Evolutionary conservation across 1,140 invertebrate species (phyloP).

Genomic region (Brachionus angularis): DNA sequence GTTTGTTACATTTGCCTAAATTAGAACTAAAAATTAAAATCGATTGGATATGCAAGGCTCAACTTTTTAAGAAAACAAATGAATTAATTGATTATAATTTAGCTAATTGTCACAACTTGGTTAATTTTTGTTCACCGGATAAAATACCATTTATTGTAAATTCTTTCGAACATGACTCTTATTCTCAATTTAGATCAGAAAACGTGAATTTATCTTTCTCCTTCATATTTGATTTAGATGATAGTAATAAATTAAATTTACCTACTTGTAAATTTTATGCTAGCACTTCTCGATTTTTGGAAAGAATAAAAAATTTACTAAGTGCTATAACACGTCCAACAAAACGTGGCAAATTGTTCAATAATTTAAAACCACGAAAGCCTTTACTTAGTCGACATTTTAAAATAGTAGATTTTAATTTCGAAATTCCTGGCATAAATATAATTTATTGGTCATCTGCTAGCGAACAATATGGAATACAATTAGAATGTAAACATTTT

Average conservation of each 20-base stretch:
- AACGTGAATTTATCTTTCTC: conserved; percentile 79
- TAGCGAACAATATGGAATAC: conserved; percentile 86
- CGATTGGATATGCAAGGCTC: conserved; percentile 29
- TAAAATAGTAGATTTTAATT: conserved; percentile 51
- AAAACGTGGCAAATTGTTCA: conserved; percentile 78
- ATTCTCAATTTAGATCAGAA: conserved; percentile 81
- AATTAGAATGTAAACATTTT: conserved; percentile 79
- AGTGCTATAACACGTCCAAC: conserved; percentile 90
- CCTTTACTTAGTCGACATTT: conserved; percentile 88
- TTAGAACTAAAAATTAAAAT: conserved; percentile 17
- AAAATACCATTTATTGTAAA: conserved; percentile 81
- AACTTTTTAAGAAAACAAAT: background rate
- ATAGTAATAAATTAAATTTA: conserved; percentile 57
- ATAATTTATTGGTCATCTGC: conserved; percentile 98
- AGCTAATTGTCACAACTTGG: conserved; percentile 83
- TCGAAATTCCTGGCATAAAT: conserved; percentile 72
- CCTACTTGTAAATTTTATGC: conserved; percentile 80
- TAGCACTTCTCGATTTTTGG: conserved; percentile 79
- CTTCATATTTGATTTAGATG: conserved; percentile 60
- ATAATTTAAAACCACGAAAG: conserved; percentile 75
- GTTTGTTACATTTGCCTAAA: conserved; percentile 81
- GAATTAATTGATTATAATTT: background rate
- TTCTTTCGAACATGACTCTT: conserved; percentile 68
- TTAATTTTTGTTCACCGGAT: conserved; percentile 90
- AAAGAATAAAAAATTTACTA: conserved; percentile 89